A percentile compares a stretch with the other conserved stretches of the same genome.
These are phyloP conservation scores for Polydesmus complanatus DNA, from an alignment of 2,888 invertebrate species.

Conservation along the genomic window DNA sequence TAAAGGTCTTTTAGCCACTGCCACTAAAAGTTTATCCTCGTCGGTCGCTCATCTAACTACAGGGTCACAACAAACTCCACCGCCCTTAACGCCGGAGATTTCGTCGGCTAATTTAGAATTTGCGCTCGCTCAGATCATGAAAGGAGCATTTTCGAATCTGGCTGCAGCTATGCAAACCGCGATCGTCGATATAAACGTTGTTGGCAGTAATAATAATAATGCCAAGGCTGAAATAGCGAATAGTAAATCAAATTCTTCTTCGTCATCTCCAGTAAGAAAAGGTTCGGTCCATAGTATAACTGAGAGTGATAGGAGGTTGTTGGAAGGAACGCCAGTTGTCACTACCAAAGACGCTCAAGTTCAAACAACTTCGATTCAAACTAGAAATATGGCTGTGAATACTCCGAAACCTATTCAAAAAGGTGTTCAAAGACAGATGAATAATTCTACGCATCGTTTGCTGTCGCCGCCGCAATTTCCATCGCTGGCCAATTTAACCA, in stretches of 20 bases:
- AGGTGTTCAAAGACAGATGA: background rate
- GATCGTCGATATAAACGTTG: background rate
- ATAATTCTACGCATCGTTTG: background rate
- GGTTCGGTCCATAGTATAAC: background rate
- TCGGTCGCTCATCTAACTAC: background rate
- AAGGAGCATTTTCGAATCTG: conserved; percentile 13
- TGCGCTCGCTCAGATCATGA: conserved; percentile 14
- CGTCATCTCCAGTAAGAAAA: background rate
- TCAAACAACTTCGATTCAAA: conserved; percentile 13
- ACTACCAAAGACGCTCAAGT: conserved; percentile 13
- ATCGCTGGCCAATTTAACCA: background rate
- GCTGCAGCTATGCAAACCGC: conserved; percentile 11
- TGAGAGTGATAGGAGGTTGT: background rate
- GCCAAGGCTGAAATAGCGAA: no score
- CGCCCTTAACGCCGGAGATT: background rate
- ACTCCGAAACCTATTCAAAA: conserved; percentile 16
- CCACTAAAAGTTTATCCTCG: background rate
- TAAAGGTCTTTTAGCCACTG: background rate
- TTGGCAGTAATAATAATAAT: no score
- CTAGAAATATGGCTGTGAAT: conserved; percentile 17
- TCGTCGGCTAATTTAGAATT: conserved; percentile 6
- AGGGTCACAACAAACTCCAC: background rate
- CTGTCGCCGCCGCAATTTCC: background rate
- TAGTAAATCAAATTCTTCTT: no score
- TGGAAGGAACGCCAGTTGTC: no score